phyloP scores from a whole-genome alignment of 2,888 invertebrate genomes.

The Drosophila falleni region DNA sequence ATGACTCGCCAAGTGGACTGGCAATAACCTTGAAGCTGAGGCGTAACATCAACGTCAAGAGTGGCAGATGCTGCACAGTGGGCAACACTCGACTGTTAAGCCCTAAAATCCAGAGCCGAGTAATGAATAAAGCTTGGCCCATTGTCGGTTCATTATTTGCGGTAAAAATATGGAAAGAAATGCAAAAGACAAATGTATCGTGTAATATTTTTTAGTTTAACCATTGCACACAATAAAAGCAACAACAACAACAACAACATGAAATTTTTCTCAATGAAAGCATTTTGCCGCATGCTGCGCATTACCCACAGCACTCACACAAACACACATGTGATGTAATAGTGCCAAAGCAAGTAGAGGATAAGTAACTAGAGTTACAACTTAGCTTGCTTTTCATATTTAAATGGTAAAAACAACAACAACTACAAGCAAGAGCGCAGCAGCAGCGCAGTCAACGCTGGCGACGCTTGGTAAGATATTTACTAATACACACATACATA shows the following conservation, averaged over 20 bases:
- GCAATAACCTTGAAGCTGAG: conserved; percentile 59
- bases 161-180: conserved; percentile 31
- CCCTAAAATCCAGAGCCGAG: not conserved
- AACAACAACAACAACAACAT: conserved; percentile 29
- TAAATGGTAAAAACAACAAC: conserved; percentile 66
- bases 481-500: conserved; percentile 14
- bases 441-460: not conserved
- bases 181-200: conserved; percentile 58
- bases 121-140: conserved; percentile 8
- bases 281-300: conserved; percentile 67
- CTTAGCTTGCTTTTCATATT: conserved; percentile 56
- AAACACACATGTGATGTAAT: conserved; percentile 63
- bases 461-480: conserved; percentile 23
- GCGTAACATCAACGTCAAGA: conserved; percentile 9
- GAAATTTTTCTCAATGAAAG: conserved; percentile 72
- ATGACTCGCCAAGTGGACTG: conserved; percentile 25
- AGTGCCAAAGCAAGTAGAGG: conserved; percentile 63
- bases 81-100: not conserved
- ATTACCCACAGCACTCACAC: conserved; percentile 35
- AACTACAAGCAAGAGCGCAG: conserved; percentile 15
- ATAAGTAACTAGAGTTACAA: conserved; percentile 76
- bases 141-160: conserved; percentile 31
- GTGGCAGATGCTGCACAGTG: conserved; percentile 42
- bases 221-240: conserved; percentile 29
- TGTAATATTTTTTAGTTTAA: conserved; percentile 58